phyloP scores from a whole-genome alignment of 2,113 vertebrate species.

The Casuarius casuarius region DNA sequence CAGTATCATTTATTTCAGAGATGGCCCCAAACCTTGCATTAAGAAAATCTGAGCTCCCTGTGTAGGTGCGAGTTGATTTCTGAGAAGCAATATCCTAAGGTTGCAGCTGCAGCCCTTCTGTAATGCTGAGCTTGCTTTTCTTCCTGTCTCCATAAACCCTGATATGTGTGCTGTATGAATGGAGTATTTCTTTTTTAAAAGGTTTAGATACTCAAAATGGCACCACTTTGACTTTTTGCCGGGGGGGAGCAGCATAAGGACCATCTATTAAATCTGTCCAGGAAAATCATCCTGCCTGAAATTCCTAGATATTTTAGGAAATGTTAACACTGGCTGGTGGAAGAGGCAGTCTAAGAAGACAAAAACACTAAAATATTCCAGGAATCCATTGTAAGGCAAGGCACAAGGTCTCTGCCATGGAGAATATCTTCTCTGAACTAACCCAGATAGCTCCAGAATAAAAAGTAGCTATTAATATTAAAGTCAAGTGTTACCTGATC shows the following conservation, averaged over 20 bases:
- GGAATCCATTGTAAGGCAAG: background rate
- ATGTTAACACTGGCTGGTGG: background rate
- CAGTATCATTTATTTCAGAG: background rate
- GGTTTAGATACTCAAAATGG: background rate
- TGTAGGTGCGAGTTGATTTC: background rate
- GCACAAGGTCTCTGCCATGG: background rate
- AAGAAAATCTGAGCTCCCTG: background rate
- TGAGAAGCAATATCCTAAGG: background rate
- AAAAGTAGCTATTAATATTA: constrained; percentile 43
- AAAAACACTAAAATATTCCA: background rate
- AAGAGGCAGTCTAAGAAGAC: background rate
- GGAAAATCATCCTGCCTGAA: background rate
- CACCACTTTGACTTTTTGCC: background rate
- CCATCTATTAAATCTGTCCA: background rate
- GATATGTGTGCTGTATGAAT: background rate
- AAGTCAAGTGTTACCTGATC: constrained; percentile 1
- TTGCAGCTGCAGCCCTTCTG: background rate
- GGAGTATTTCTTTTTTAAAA: background rate
- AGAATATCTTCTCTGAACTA: background rate
- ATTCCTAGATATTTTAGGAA: background rate
- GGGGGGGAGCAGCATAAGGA: fast-evolving
- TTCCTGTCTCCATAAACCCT: background rate
- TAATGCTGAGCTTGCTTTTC: background rate
- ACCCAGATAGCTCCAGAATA: background rate
- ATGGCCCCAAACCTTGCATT: background rate